A percentile compares a stretch with the other conserved stretches of the same genome.
These are phyloP conservation scores for Halcyon senegalensis DNA, from an alignment of 2,113 vertebrate genomes.

Conservation along the genomic window DNA sequence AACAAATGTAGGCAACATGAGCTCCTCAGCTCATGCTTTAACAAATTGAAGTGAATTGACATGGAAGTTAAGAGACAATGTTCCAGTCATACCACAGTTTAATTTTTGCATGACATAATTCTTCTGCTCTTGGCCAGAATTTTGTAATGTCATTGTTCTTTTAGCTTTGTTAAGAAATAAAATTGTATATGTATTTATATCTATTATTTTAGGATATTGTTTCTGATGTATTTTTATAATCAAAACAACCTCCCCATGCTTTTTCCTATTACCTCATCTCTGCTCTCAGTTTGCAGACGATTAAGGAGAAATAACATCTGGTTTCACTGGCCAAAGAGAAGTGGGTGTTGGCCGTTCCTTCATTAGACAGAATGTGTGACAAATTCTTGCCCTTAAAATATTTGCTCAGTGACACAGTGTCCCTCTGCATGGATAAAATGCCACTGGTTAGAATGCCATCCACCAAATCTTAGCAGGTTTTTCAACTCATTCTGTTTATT, in stretches of 20 bases:
- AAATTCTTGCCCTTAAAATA: conserved; percentile 43
- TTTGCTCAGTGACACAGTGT: background rate
- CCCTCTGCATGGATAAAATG: background rate
- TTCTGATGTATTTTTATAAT: background rate
- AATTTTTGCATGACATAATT: background rate
- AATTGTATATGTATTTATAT: background rate
- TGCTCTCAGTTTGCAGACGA: background rate
- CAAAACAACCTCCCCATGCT: background rate
- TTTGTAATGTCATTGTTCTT: background rate
- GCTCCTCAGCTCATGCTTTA: background rate
- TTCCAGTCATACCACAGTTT: background rate
- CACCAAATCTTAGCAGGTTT: background rate
- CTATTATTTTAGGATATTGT: background rate
- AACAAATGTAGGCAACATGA: background rate
- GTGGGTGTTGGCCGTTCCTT: background rate
- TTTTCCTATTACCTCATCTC: conserved; percentile 45
- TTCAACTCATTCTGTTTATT: background rate
- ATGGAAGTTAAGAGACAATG: background rate
- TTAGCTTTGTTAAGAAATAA: background rate
- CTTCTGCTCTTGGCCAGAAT: background rate
- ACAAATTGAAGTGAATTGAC: background rate
- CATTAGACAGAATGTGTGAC: conserved; percentile 15
- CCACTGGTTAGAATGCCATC: background rate
- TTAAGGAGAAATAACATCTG: conserved; percentile 20
- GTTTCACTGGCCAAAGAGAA: conserved; percentile 35